Evolutionary conservation across 2,113 vertebrate species (phyloP), one percentile per base, ranked within the genome.

Genomic region (Callaeas wilsoni): DNA sequence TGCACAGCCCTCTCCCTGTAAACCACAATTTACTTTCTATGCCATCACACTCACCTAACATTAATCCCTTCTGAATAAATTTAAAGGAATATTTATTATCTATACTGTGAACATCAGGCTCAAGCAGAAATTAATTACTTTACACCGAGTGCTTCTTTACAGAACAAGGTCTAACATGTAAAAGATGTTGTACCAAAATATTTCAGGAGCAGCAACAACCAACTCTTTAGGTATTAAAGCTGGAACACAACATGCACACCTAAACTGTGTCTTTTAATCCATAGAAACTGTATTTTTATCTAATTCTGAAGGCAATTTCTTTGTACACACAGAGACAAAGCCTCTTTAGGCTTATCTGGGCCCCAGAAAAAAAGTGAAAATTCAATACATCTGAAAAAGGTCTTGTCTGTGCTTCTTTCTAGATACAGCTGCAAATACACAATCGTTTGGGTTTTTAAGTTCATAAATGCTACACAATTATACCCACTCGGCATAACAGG

Each of bases 281-380:
- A 77, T 64, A 95, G 90, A 87, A 96, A 87, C 30, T 60, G 6
- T 33, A 79, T 68, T 96, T 78, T 71, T 83, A 79, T 79, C 76
- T 93, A 50, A 42, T 82, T 91, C 71, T 69, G 63, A 94, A 81
- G 71, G 55, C 35, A 84, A 85, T 82, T 88, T 81, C 82, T 91
- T 91, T 93, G 79, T 94, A 88, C 41, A 93, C 21, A 65, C 2
- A 78, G 69, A 76, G 53, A 57, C 79, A 70, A 84, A 88, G 23
- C 73, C 64, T 96, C 70, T 67, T 92, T 32, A 52, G 55, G 62
- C 74, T 93, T 87, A 86, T 82, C 39, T 80, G 42, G 5, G 5
- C 33, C 9, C 9, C 19, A 4, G 16, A 21, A 71, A 56, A 79
- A 68, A 69, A 75, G 49, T 37, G 67, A 65, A 26, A 62, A 50